A percentile compares a stretch with the other conserved stretches of the same genome.
These are phyloP conservation scores for Tribolium freemani DNA, from an alignment of 2,888 invertebrate species.

Conservation along the genomic window DNA sequence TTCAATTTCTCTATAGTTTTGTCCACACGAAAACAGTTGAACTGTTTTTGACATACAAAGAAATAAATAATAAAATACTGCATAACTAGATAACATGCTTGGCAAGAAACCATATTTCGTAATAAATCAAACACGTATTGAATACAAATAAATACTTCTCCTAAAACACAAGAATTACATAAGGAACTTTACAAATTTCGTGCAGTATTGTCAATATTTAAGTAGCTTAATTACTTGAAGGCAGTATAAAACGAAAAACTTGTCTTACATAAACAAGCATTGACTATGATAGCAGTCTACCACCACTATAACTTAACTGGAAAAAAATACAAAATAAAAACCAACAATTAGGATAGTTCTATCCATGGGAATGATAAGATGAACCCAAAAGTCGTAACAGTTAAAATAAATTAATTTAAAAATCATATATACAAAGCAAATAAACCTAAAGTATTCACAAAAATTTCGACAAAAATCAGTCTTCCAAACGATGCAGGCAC, in stretches of 20 bases:
- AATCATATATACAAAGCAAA: conserved; percentile 53
- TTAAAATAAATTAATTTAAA: conserved; percentile 57
- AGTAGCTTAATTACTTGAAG: conserved; percentile 9
- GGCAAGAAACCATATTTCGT: conserved; percentile 53
- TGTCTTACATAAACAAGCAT: conserved; percentile 9
- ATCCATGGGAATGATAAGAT: conserved; percentile 62
- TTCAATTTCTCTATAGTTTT: conserved; percentile 36
- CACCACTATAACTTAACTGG: conserved; percentile 44
- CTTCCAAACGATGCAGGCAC: conserved; percentile 55
- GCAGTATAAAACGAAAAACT: conserved; percentile 13
- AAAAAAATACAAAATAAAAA: conserved; percentile 43
- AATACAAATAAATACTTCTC: conserved; percentile 37
- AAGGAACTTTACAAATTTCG: conserved; percentile 15
- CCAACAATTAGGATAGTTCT: conserved; percentile 54
- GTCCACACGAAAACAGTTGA: conserved; percentile 52
- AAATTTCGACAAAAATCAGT: conserved; percentile 52
- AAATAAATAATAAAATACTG: conserved; percentile 53
- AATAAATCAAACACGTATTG: conserved; percentile 39
- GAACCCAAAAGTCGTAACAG: conserved; percentile 55
- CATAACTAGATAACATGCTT: conserved; percentile 48
- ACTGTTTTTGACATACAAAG: conserved; percentile 46
- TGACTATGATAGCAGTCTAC: conserved; percentile 44
- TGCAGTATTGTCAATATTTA: conserved; percentile 17
- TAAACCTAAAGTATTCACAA: conserved; percentile 49
- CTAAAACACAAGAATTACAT: conserved; percentile 11